These are phyloP conservation scores for Nysson spinosus DNA, from an alignment of 2,888 invertebrate species.

Conservation along the genomic window DNA sequence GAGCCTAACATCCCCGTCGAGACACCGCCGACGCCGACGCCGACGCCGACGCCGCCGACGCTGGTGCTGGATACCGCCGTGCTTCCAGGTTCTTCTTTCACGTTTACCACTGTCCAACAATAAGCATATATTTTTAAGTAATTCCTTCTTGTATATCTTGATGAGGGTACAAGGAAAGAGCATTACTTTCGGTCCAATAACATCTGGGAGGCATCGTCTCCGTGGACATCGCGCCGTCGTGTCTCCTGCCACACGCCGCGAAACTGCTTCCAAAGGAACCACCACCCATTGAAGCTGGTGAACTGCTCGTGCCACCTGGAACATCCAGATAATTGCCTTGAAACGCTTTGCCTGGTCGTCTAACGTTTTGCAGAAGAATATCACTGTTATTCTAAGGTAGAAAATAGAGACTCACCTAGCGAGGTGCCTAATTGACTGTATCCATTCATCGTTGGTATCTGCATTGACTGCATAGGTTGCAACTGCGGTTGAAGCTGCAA, in stretches of 20 bases:
- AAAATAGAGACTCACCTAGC: conserved; percentile 73
- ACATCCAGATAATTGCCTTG: conserved; percentile 76
- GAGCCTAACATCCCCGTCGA: conserved; percentile 68
- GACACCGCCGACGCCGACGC: conserved; percentile 64
- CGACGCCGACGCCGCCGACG: conserved; percentile 62
- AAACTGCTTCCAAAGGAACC: conserved; percentile 70
- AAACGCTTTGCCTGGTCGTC: conserved; percentile 69
- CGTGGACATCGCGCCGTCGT: conserved; percentile 62
- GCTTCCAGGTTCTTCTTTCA: conserved; percentile 74
- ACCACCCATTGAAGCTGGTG: conserved; percentile 65
- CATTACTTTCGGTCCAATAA: conserved; percentile 74
- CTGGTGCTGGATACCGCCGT: conserved; percentile 65
- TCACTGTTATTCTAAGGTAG: conserved; percentile 9
- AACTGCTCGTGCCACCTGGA: conserved; percentile 69
- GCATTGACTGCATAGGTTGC: conserved; percentile 77
- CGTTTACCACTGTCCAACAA: conserved; percentile 67
- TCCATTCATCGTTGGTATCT: conserved; percentile 77
- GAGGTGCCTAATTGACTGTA: conserved; percentile 76
- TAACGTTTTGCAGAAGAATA: conserved; percentile 24
- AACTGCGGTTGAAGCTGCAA: conserved; percentile 73
- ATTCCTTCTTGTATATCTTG: no score
- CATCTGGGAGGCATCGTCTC: conserved; percentile 66
- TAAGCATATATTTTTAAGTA: background rate
- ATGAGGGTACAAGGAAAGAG: background rate
- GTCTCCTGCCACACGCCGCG: conserved; percentile 67